Base-by-base conservation (phyloP, 2,888 invertebrate genomes). In the Diploptera punctata region DNA sequence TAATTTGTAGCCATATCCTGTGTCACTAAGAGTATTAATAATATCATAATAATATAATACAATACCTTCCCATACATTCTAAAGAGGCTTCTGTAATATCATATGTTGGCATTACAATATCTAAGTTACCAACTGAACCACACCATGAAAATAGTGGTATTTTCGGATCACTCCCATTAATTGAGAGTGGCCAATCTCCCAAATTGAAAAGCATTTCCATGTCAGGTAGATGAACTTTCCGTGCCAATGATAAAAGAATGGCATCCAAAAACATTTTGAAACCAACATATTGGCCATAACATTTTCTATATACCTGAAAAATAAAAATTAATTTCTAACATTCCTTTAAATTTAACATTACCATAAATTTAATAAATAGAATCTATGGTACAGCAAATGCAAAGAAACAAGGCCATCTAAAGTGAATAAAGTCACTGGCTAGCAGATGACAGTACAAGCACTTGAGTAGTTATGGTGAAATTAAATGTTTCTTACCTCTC, bases 201-300 rank as follows among this genome's bases (percentile, higher is more conserved):
- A 98, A 86, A 84, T 98, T 99, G 61, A 94, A 88, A 77, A 97
- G 92, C 79, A 98, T 89, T 82, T 98, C 97, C 78, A 94, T 84
- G 83, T 98, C 93, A 3, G 97, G 97, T 69, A 98, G 81, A 24
- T 84, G 78, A 24, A 92, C 90, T 87, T 96, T 95, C 76, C 97
- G 87, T 16, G 90, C 83, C 65, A 99, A 81, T 0, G 95, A 97
- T 60, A 94, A 81, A 31, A 99, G 83, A 73, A 96, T 91, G 57
- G 91, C 90, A 83, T 99, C 98, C 83, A 94, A 90, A 84, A 99
- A 98, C 90, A 96, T 95, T 81, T 96, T 96, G 81, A 98, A 99
- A 0, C 96, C 98, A 13, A 96, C 92, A 85, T 98, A 93, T 82
- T 97, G 91, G 16, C 98, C 98, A 84, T 95, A 95, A 80, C 98